Conservation (phyloP, 2,888 invertebrate genomes). For the Cerastis rubricosa region DNA sequence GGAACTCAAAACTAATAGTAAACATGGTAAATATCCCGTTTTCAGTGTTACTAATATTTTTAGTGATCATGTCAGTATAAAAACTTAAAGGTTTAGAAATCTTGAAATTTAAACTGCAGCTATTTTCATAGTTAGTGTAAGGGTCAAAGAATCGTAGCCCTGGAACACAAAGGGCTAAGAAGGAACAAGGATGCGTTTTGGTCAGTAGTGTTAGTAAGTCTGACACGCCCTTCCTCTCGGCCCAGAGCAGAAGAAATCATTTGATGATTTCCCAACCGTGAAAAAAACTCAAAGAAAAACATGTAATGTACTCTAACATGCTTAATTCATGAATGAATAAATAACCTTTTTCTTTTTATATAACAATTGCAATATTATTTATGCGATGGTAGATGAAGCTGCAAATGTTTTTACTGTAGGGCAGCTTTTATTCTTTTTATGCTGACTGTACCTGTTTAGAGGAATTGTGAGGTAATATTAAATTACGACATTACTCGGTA, state of each 20-base stretch:
- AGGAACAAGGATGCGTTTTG: too few species aligned
- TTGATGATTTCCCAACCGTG: too few species aligned
- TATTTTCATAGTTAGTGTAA: not conserved
- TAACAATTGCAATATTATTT: not conserved
- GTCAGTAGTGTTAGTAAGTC: too few species aligned
- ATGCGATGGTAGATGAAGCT: not conserved
- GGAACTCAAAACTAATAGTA: too few species aligned
- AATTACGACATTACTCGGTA: conserved; percentile 35
- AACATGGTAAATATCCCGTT: too few species aligned
- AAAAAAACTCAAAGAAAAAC: too few species aligned
- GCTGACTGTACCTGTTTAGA: conserved; percentile 10
- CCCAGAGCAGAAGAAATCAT: too few species aligned
- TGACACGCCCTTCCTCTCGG: too few species aligned
- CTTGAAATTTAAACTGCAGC: not conserved
- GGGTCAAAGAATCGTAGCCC: too few species aligned
- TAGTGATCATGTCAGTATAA: too few species aligned
- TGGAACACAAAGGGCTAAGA: too few species aligned
- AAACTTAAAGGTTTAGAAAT: not conserved
- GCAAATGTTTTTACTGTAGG: not conserved
- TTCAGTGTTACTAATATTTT: too few species aligned
- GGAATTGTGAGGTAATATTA: conserved; percentile 35
- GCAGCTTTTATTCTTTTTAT: not conserved
- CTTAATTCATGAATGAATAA: not conserved
- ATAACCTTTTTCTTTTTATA: not conserved
- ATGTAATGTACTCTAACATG: not conserved